A percentile compares a stretch with the other conserved stretches of the same genome.
Evolutionary conservation across 2,888 invertebrate species (phyloP).

Genomic region (Rotaria socialis): DNA sequence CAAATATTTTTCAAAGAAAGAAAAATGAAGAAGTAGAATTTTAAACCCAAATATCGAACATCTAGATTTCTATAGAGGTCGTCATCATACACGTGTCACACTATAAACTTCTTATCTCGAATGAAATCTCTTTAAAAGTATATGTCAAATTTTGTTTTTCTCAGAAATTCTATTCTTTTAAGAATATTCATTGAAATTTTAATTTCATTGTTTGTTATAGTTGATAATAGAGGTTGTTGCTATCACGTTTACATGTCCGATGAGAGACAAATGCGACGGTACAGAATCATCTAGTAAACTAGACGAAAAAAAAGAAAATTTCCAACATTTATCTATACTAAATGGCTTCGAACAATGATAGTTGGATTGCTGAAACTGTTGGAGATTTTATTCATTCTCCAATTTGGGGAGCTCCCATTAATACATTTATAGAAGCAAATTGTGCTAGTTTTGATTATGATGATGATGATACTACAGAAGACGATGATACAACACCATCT

Average conservation of each 20-base stretch:
- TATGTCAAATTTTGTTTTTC: no score
- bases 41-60: background rate
- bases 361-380: slow-evolving; percentile 12
- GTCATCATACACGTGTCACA: background rate
- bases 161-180: no score
- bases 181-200: no score
- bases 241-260: background rate
- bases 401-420: slow-evolving; percentile 1
- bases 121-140: no score
- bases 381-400: slow-evolving; percentile 7
- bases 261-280: background rate
- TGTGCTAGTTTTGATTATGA: slow-evolving; percentile 4
- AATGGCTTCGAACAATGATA: background rate
- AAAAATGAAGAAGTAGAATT: background rate
- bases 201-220: background rate
- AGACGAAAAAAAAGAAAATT: no score
- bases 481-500: background rate
- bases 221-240: background rate
- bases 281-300: no score
- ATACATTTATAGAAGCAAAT: slow-evolving; percentile 9
- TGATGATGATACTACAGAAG: background rate
- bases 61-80: background rate
- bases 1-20: background rate
- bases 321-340: background rate
- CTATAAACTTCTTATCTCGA: no score